phyloP scores from a whole-genome alignment of 2,113 vertebrate genomes.

The Daubentonia madagascariensis region DNA sequence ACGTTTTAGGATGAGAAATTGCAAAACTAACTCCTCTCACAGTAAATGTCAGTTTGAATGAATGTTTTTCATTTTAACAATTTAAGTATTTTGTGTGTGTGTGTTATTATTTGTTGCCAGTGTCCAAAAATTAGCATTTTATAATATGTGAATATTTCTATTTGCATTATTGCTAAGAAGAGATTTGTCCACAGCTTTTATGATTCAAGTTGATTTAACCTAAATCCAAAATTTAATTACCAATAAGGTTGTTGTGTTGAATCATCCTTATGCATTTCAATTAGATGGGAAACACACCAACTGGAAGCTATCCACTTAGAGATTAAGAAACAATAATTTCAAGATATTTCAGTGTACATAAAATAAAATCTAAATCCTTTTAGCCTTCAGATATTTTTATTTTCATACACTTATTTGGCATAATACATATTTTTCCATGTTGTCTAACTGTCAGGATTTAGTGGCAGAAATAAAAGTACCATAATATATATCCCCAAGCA shows the following conservation, averaged over 20 bases:
- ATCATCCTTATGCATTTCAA: constrained; percentile 42
- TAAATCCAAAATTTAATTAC: constrained; percentile 73
- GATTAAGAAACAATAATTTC: constrained; percentile 45
- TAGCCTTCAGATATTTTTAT: constrained; percentile 51
- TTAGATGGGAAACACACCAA: constrained; percentile 38
- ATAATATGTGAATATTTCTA: constrained; percentile 55
- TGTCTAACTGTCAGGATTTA: constrained; percentile 16
- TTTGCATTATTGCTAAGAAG: constrained; percentile 61
- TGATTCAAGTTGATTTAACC: constrained; percentile 62
- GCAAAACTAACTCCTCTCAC: constrained; percentile 47
- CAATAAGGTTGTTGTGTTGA: constrained; percentile 46
- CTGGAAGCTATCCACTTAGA: constrained; percentile 24
- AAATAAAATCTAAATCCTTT: background rate
- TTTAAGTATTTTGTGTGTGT: constrained; percentile 54
- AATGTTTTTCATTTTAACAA: constrained; percentile 60
- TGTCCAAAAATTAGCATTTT: constrained; percentile 68
- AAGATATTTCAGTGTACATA: constrained; percentile 26
- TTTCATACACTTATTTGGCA: background rate
- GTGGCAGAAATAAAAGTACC: constrained; percentile 6
- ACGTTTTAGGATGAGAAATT: constrained; percentile 62
- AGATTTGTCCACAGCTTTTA: constrained; percentile 63
- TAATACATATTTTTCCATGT: background rate
- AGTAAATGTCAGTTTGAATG: constrained; percentile 50
- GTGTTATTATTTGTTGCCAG: constrained; percentile 38
- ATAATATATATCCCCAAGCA: background rate